Evolutionary conservation across 2,113 vertebrate genomes (phyloP), one percentile per base, ranked within the genome.

Genomic region (Sciurus niger): DNA sequence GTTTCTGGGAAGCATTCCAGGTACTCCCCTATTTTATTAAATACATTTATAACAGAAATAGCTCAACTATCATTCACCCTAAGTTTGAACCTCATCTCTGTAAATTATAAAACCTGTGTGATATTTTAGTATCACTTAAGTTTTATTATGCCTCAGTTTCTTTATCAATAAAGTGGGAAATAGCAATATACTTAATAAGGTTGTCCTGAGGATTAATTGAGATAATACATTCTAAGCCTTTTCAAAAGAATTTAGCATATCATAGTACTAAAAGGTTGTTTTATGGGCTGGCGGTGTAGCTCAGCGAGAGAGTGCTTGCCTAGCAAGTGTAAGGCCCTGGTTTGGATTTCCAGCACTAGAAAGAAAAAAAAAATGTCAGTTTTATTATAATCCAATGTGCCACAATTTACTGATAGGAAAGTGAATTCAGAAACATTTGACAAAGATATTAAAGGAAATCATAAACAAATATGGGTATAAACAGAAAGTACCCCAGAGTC

Each of bases 11-110:
- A 94, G 43, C n/a, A 46, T 46, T 51, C 16, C 60, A 3, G 68
- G 10, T 58, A 17, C 18, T 79, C 3, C 34, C 37, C 17, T 1
- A 37, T n/a, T 84, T 43, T 30, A 60, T 43, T 40, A 72, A 43
- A 30, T 72, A 10, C 2, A 20, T 48, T 72, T n/a, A 78, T 74
- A 14, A 72, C n/a, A 40, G 32, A 70, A 67, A 55, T 28, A 37
- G 8, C 22, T 58, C 10, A 58, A 0, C 1, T 53, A 18, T 43
- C 84, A 22, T 3, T 14, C 1, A 4, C 3, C 67, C 6, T 28
- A 6, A 13, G 34, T 12, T 77, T 84, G 53, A 74, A 76, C 25
- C 24, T 25, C 1, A 24, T 9, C 20, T 72, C 46, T 77, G 11
- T 10, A 46, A 55, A 16, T 30, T 84, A 68, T 4, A 53, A 16